A percentile compares a stretch with the other conserved stretches of the same genome.
Evolutionary conservation across 2,113 vertebrate species (phyloP).

Genomic region (Bagarius yarrelli): DNA sequence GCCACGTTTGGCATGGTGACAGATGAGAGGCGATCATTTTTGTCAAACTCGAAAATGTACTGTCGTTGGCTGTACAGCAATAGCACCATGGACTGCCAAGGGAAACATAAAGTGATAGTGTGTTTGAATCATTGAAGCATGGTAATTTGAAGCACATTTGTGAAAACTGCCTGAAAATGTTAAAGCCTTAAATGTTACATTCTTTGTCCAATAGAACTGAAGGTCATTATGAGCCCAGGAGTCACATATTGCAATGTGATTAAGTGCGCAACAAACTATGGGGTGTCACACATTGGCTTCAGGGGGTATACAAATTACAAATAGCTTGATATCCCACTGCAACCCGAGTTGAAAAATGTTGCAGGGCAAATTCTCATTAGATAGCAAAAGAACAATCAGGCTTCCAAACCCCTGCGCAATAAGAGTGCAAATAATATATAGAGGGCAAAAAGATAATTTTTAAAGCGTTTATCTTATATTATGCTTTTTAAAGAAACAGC

Average conservation of each 20-base stretch:
- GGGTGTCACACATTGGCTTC: slow-evolving; percentile 41
- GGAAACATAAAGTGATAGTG: slow-evolving; percentile 40
- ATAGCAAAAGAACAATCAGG: slow-evolving; percentile 23
- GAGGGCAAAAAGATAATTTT: slow-evolving; percentile 48
- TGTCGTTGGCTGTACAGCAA: slow-evolving; percentile 96
- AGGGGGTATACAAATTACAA: slow-evolving; percentile 47
- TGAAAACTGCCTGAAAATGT: slow-evolving; percentile 38
- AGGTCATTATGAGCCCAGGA: slow-evolving; percentile 43
- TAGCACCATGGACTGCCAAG: slow-evolving; percentile 90
- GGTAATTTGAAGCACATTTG: slow-evolving; percentile 33
- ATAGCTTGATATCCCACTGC: slow-evolving; percentile 30
- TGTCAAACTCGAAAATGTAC: slow-evolving; percentile 98
- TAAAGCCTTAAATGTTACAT: slow-evolving; percentile 49
- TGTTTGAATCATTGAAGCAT: slow-evolving; percentile 42
- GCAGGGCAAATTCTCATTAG: slow-evolving; percentile 45
- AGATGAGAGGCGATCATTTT: slow-evolving; percentile 88
- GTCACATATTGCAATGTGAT: slow-evolving; percentile 45
- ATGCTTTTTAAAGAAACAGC: slow-evolving; percentile 49
- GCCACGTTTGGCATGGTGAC: slow-evolving; percentile 99
- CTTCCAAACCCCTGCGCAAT: background rate
- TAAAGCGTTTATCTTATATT: slow-evolving; percentile 46
- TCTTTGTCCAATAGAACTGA: slow-evolving; percentile 37
- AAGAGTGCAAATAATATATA: slow-evolving; percentile 40
- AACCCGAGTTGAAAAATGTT: slow-evolving; percentile 40
- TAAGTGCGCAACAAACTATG: slow-evolving; percentile 43